Conservation (phyloP, 2,797 vertebrate genomes). For the Microhierax caerulescens region DNA sequence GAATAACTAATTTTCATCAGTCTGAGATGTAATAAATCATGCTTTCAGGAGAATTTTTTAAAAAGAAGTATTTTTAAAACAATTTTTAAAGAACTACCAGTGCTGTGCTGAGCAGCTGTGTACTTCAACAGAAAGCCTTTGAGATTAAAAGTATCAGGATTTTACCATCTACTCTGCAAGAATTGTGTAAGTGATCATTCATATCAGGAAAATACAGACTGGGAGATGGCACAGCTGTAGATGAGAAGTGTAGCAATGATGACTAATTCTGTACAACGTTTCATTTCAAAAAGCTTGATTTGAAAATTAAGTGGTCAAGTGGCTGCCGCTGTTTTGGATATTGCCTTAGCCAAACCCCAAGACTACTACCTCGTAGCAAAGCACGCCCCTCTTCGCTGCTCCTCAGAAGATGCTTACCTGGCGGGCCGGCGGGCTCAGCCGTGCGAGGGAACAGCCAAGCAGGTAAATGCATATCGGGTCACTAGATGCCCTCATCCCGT, state of each 20-base stretch:
- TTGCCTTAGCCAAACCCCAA: neutral
- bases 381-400: too few species aligned
- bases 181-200: neutral
- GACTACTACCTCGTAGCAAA: neutral
- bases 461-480: neutral
- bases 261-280: neutral
- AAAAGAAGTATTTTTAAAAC: neutral
- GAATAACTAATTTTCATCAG: neutral
- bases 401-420: neutral
- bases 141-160: neutral
- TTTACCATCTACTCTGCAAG: neutral
- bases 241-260: neutral
- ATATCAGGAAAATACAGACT: neutral
- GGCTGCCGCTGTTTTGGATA: neutral
- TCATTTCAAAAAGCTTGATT: neutral
- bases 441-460: neutral
- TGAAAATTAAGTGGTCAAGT: neutral
- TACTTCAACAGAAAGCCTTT: neutral
- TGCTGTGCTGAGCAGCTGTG: neutral
- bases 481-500: slow-evolving; percentile 64
- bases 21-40: neutral
- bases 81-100: neutral
- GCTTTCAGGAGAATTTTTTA: neutral
- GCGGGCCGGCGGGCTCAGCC: neutral
- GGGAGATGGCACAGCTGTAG: neutral